Base-by-base conservation (phyloP, 2,113 vertebrate species). In the Psittacula cyanocephala region DNA sequence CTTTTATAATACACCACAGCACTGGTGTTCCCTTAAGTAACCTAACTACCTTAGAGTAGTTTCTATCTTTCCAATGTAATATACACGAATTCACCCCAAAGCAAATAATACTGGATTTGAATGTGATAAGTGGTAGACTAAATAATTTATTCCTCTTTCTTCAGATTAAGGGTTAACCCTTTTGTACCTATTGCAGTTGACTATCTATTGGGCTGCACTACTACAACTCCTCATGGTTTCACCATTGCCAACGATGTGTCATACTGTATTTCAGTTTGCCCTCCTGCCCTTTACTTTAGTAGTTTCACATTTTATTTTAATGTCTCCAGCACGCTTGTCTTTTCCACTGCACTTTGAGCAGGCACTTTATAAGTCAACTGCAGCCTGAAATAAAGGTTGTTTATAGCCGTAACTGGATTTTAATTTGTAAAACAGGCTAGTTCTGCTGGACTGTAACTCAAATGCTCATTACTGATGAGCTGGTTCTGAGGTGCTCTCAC, bases 11-110 rank as follows among this genome's bases (percentile, higher is more conserved):
- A 87, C 35, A 71, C 47, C 52, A 27, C 5, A 8, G 72, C 35
- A 64, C 22, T 79, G 47, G 35, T 88, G 82, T 81, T 92, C 81
- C 74, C 81, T 91, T 71, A 92, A 93, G 71, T 82, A 96, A 91
- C 50, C 46, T 88, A 77, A 72, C 20, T 69, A 77, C 67, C 28
- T 75, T 53, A 47, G 3, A 47, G 50, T 39, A 79, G 57, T 37
- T 81, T 55, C 72, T 79, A 23, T 41, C 27, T 52, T 91, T 86
- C 44, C 64, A 89, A 44, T 29, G 28, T 49, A 85, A 69, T 69
- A 65, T 44, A 77, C 74, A 87, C 1, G 0, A 93, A 78, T 84
- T 91, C 47, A 89, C 52, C 15, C 52, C 1, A 1, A 52, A 86
- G 62, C 53, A 20, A 92, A 18, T 79, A 87, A 85, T 27, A 87